Percentiles rank a stretch among this genome's conserved stretches.
Conservation (phyloP, 2,888 invertebrate species). For the Coelopa pilipes region DNA sequence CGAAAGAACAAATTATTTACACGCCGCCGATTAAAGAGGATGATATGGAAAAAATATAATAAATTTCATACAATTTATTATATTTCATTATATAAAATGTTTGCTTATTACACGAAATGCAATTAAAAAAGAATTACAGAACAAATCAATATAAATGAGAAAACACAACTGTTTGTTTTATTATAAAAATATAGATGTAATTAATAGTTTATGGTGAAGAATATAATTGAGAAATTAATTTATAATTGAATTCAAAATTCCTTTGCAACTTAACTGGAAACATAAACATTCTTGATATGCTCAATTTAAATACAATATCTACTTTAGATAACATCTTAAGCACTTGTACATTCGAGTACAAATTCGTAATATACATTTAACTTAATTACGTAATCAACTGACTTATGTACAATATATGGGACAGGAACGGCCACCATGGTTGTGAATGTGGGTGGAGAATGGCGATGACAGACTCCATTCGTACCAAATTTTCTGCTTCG, state of each 20-base stretch:
- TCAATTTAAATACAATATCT: neutral
- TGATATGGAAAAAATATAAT: slow-evolving; percentile 32
- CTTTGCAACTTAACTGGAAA: too few species aligned
- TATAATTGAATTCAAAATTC: too few species aligned
- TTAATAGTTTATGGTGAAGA: neutral
- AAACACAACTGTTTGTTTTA: neutral
- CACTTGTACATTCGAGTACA: slow-evolving; percentile 1
- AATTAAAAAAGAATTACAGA: slow-evolving; percentile 44
- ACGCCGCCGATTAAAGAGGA: slow-evolving; percentile 10
- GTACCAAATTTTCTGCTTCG: slow-evolving; percentile 90
- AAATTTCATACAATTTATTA: slow-evolving; percentile 42
- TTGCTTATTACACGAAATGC: slow-evolving; percentile 44
- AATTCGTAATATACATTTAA: slow-evolving; percentile 5
- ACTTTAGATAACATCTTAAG: slow-evolving; percentile 1
- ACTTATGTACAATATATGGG: slow-evolving; percentile 54
- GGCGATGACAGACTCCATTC: slow-evolving; percentile 79
- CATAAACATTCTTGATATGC: too few species aligned
- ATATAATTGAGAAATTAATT: neutral
- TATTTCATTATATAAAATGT: slow-evolving; percentile 42
- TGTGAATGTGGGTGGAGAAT: slow-evolving; percentile 57
- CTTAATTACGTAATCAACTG: slow-evolving; percentile 5
- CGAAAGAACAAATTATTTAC: neutral
- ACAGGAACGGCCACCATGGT: slow-evolving; percentile 58
- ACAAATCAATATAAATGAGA: slow-evolving; percentile 33
- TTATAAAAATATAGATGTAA: too few species aligned